Evolutionary conservation across 1,140 invertebrate genomes (phyloP), one percentile per base, ranked within the genome.

Genomic region (Drosophila arizonae): DNA sequence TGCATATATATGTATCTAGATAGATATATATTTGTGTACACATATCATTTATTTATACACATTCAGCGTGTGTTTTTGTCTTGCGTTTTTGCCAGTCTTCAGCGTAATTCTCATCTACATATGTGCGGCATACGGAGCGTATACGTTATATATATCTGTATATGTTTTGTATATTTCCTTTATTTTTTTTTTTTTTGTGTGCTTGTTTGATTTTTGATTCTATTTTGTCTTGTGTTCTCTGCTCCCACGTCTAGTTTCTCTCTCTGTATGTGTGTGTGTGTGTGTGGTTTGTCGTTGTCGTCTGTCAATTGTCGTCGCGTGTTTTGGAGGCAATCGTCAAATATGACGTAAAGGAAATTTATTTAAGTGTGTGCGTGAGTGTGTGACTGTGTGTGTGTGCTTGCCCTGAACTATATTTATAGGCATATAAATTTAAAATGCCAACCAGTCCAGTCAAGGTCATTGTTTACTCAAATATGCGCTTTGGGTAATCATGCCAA

Each of bases 371-470:
- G n/a, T 33, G n/a, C 33, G 43, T 15, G 43, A n/a, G 43, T 51
- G 57, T 21, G 2, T 66, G 43, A 28, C 33, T 61, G 36, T 55
- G 30, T 68, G 39, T 51, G 41, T 36, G 61, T 48, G 46, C 48
- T 62, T 62, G 65, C 82, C 81, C 81, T 87, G 81, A 85, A 85
- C 81, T 85, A 85, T 85, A 87, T 85, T 81, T 85, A 78, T 85
- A 78, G 75, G 64, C 62, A 85, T 71, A 85, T 76, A 87, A 87
- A 81, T 79, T 81, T 71, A 67, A 77, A 72, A 72, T 64, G 69
- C 81, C 85, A 76, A 58, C 67, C 76, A 57, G 54, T 69, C 71
- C 72, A 85, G 78, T 79, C 82, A 85, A 87, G 81, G 81, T 81
- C 81, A 76, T 52, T 72, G 45, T 62, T 26, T 63, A 50, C 50